Base-by-base conservation (phyloP, 1,140 invertebrate genomes). In the Phthorimaea operculella region DNA sequence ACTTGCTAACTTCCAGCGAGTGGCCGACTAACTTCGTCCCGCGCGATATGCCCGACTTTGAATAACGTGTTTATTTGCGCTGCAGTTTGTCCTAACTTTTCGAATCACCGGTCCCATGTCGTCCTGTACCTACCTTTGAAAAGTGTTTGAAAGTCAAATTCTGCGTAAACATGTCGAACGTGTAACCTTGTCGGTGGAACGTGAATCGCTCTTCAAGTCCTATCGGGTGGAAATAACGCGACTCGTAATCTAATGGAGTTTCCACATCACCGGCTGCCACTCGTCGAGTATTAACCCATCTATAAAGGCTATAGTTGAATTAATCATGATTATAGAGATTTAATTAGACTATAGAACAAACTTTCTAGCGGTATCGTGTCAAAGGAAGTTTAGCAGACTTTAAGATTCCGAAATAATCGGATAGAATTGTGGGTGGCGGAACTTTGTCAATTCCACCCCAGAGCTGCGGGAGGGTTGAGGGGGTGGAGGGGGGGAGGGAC, bases 391-490 rank as follows among this genome's bases (percentile, higher is more conserved):
- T 63, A 60, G 18, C 58, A 64, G 55, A 57, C 57, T 59, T 67
- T 62, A 74, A 74, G 73, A 75, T 76, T 75, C 59, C 54, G 48
- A 74, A 74, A 79, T 80, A 79, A 80, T 78, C 73, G 60, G 68
- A 79, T 76, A 74, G 68, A 70, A 68, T 42, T 64, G 44, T 55
- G 71, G 64, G 65, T 67, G 63, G 68, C 65, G 57, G 66, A 78
- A 80, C 66, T 79, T 83, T 76, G 67, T 67, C 74, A 76, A 78
- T 79, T 77, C 72, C 59, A 59, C 64, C 68, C 68, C 69, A 72
- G 62, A 64, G 66, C 63, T 71, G 66, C 52, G 60, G 66, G 68
- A 66, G 72, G 72, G 66, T 68, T 63, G 68, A 58, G 51, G 63
- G 55, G 55, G 63, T 64, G 66, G 58, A 62, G 59, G 65, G 55